phyloP scores from a whole-genome alignment of 2,113 vertebrate genomes.

The Struthidea cinerea region DNA sequence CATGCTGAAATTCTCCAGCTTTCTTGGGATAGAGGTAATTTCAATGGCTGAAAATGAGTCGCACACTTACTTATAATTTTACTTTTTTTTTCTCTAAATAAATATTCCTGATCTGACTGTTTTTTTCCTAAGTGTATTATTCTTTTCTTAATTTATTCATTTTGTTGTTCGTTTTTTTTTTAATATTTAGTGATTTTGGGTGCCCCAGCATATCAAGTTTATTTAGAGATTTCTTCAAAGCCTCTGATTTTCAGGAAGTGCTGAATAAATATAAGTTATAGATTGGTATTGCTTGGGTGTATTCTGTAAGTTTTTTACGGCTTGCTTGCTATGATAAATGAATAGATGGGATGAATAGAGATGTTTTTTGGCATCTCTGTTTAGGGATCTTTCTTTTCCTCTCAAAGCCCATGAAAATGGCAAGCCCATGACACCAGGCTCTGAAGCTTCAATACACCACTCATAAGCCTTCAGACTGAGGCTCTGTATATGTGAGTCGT shows the following conservation, averaged over 20 bases:
- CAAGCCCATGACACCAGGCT: neutral
- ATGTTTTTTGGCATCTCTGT: neutral
- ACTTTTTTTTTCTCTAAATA: neutral
- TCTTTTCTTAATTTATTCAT: neutral
- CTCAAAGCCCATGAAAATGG: neutral
- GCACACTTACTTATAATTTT: neutral
- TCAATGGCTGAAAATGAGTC: neutral
- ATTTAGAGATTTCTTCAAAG: neutral
- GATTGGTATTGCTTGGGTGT: neutral
- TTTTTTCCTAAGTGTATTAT: neutral
- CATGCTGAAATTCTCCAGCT: neutral
- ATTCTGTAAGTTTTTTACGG: neutral
- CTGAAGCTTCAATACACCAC: neutral
- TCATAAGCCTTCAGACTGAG: neutral
- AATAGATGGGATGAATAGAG: rapidly evolving
- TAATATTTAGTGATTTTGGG: neutral
- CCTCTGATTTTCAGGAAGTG: neutral
- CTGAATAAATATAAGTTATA: neutral
- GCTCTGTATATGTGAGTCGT: neutral
- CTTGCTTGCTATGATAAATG: neutral
- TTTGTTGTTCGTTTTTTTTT: neutral
- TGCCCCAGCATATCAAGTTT: rapidly evolving
- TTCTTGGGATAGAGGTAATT: neutral
- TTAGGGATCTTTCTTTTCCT: neutral
- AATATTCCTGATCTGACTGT: neutral